Base-by-base conservation (phyloP, 2,888 invertebrate genomes). In the Spodoptera littoralis region DNA sequence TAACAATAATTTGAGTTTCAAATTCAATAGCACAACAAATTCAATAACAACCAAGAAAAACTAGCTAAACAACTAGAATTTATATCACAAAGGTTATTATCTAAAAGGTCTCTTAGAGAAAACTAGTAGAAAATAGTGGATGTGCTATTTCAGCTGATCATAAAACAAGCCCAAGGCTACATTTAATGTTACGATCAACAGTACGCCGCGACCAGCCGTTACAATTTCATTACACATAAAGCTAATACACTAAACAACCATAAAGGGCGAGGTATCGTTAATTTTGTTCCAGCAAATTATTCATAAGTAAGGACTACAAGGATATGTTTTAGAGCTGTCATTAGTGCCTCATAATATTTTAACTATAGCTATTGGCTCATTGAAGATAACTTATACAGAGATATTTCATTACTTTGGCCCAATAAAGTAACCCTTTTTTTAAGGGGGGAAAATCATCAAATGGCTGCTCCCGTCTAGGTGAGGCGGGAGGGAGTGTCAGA, bases 151-250 rank as follows among this genome's bases (percentile, higher is more conserved):
- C 55, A 50, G 46, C 67, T 46, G 41, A 24, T 60, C 73, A 64
- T 73, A 76, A 76, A 76, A 51, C n/a, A 4, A 51, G 46, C 5
- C 18, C 50, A 69, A 76, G 77, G 75, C 58, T 67, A 45, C 12
- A 22, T 52, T 63, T 67, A 52, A 60, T 72, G 69, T 75, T 58
- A 55, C 22, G 59, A 59, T n/a, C 59, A 44, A 46, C 51, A 46
- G 65, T 44, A 51, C 42, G 50, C 54, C 36, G 60, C 57, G 60
- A 52, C 73, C 63, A 61, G 60, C 60, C 66, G 64, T 77, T 61
- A 58, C 55, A 6, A 13, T 77, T 76, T 77, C 59, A 77, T 74
- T 66, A 68, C 65, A 59, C 67, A 70, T 76, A 76, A 76, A 76
- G 61, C 56, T 77, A 61, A 67, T 77, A 66, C 66, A 61, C 74